A percentile compares a stretch with the other conserved stretches of the same genome.
Evolutionary conservation across 2,113 vertebrate species (phyloP).

Genomic region (Psephotus haematonotus): DNA sequence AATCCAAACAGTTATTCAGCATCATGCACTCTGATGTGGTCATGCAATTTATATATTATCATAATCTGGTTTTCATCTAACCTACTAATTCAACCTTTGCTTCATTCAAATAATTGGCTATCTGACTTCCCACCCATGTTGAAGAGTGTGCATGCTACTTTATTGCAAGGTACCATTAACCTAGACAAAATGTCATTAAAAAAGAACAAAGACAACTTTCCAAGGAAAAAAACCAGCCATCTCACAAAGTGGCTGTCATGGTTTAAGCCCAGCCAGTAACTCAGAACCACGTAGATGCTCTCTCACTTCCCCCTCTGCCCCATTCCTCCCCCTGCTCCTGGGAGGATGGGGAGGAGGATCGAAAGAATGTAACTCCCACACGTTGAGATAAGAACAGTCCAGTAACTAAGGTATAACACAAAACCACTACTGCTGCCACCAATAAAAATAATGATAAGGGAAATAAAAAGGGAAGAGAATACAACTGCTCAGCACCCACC

Average conservation of each 20-base stretch:
- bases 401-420: too few relatives aligned
- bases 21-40: neutral
- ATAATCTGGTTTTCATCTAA: conserved; percentile 58
- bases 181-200: neutral
- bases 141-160: neutral
- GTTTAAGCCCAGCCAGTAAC: too few relatives aligned
- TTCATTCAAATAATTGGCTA: conserved; percentile 27
- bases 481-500: too few relatives aligned
- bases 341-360: too few relatives aligned
- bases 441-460: too few relatives aligned
- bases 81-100: neutral
- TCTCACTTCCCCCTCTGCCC: too few relatives aligned
- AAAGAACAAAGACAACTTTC: neutral
- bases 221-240: neutral
- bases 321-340: too few relatives aligned
- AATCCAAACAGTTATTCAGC: neutral
- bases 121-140: conserved; percentile 30
- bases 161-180: neutral
- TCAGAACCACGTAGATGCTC: too few relatives aligned
- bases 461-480: too few relatives aligned
- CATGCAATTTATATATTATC: conserved; percentile 25
- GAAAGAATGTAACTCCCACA: too few relatives aligned
- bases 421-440: too few relatives aligned
- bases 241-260: neutral
- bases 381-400: too few relatives aligned